Conservation (phyloP, 2,797 vertebrate species). For the Enteromius argenteus region DNA sequence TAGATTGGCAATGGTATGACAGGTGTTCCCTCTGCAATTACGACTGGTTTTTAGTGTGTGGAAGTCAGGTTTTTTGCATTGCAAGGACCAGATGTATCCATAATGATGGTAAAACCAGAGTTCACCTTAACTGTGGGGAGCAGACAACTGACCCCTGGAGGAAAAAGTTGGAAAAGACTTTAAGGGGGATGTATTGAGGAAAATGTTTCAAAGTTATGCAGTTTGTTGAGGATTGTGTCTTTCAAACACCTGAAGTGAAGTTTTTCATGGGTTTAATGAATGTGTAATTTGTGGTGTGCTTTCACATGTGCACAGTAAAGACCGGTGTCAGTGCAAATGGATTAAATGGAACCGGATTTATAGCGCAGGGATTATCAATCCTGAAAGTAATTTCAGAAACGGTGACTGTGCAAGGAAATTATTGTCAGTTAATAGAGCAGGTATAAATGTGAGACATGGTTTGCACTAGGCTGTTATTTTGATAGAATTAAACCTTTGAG, state of each 20-base stretch:
- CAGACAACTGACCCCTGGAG: neutral
- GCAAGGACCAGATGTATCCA: neutral
- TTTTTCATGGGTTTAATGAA: neutral
- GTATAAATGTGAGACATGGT: slow-evolving; percentile 16
- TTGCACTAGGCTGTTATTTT: neutral
- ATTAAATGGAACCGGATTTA: slow-evolving; percentile 46
- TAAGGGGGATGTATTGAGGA: neutral
- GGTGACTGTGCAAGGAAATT: neutral
- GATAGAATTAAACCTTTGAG: neutral
- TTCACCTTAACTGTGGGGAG: neutral
- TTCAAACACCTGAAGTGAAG: neutral
- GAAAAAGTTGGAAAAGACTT: neutral
- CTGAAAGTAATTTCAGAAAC: slow-evolving; percentile 18
- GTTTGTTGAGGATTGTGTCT: neutral
- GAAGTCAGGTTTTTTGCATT: neutral
- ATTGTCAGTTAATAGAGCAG: slow-evolving; percentile 7
- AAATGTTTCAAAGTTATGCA: neutral
- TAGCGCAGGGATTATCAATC: slow-evolving; percentile 31
- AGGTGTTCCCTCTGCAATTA: slow-evolving; percentile 54
- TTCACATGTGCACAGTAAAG: neutral
- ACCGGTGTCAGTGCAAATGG: neutral
- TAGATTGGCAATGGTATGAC: slow-evolving; percentile 46
- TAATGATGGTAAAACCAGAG: neutral
- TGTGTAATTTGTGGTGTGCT: neutral
- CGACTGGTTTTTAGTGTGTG: slow-evolving; percentile 1